These are phyloP conservation scores for Lasioglossum oenotherae DNA, from an alignment of 2,888 invertebrate species.

Conservation along the genomic window DNA sequence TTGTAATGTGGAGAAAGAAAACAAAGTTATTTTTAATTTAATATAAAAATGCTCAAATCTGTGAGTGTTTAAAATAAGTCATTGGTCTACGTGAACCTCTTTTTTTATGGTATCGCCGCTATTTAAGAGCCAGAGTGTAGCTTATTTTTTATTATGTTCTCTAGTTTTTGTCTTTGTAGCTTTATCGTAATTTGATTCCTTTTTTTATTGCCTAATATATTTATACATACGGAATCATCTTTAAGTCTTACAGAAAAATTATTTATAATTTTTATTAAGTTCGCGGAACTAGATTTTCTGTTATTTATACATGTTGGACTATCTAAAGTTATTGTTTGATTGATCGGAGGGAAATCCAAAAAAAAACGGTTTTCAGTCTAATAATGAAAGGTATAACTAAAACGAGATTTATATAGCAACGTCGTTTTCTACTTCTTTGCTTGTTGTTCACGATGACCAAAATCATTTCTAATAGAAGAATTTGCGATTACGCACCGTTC, in stretches of 20 bases:
- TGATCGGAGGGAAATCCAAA: conserved; percentile 14
- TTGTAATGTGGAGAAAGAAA: conserved; percentile 27
- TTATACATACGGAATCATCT: conserved; percentile 13
- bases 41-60: conserved; percentile 58
- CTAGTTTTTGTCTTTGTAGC: conserved; percentile 29
- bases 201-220: conserved; percentile 39
- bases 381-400: conserved; percentile 54
- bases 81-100: conserved; percentile 27
- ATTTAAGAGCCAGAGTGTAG: conserved; percentile 42
- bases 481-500: not conserved
- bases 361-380: conserved; percentile 20
- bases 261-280: conserved; percentile 50
- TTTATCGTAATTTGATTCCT: conserved; percentile 32
- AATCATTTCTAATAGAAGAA: conserved; percentile 29
- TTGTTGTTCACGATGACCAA: conserved; percentile 49
- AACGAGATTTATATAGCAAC: conserved; percentile 44
- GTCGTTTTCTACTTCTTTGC: conserved; percentile 43
- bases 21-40: conserved; percentile 43
- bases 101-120: conserved; percentile 23
- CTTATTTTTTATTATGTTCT: conserved; percentile 42
- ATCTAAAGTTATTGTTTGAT: conserved; percentile 45
- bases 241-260: conserved; percentile 33
- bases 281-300: conserved; percentile 36
- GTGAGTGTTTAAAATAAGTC: conserved; percentile 47
- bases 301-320: conserved; percentile 58